A percentile compares a stretch with the other conserved stretches of the same genome.
phyloP scores from a whole-genome alignment of 2,888 invertebrate genomes.

The Chalcis sispes region DNA sequence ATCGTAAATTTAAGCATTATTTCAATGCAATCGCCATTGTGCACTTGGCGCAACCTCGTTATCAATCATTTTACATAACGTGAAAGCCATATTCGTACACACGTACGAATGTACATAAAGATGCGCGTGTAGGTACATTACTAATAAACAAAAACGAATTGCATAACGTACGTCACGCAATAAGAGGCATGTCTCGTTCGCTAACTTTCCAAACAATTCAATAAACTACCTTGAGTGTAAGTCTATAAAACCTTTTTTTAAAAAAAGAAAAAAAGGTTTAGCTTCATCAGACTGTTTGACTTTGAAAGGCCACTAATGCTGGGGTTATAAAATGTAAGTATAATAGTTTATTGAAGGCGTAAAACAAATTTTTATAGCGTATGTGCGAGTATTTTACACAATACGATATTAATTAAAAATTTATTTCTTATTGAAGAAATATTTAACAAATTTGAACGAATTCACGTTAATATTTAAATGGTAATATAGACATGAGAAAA shows the following conservation, averaged over 20 bases:
- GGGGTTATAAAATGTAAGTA: no score
- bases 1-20: conserved; percentile 52
- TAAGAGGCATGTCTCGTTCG: conserved; percentile 39
- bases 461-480: no score
- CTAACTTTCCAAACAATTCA: conserved; percentile 51
- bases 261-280: no score
- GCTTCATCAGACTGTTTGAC: no score
- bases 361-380: no score
- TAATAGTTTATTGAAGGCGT: no score
- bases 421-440: no score
- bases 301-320: no score
- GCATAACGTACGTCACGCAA: conserved; percentile 55
- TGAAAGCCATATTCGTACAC: conserved; percentile 40
- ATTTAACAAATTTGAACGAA: no score
- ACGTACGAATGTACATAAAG: neutral
- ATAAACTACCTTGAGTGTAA: conserved; percentile 26
- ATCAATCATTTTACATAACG: conserved; percentile 57
- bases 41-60: conserved; percentile 40
- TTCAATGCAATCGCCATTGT: conserved; percentile 28
- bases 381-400: no score
- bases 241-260: neutral
- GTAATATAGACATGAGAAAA: no score
- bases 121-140: conserved; percentile 19
- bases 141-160: conserved; percentile 51
- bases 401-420: no score